Conservation (phyloP, 1,140 invertebrate genomes). For the Pogonomyrmex barbatus region DNA sequence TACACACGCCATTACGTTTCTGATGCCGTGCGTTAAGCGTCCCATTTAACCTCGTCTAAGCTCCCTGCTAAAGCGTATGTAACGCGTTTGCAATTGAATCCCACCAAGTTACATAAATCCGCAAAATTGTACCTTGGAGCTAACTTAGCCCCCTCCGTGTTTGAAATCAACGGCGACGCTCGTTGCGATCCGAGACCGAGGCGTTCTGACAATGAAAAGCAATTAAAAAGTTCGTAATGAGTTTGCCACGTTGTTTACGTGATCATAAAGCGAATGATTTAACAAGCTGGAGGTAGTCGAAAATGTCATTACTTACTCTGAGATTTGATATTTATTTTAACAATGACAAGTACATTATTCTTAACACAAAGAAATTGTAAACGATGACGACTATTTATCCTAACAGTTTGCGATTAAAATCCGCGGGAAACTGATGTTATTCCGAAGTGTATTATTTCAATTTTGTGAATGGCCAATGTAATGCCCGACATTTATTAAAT, state of each 20-base stretch:
- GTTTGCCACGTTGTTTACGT: not conserved
- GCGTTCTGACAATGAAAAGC: constrained; percentile 32
- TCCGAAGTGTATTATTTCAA: not conserved
- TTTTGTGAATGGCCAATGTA: constrained; percentile 5
- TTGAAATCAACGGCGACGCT: constrained; percentile 52
- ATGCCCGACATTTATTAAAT: constrained; percentile 23
- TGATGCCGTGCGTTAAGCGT: constrained; percentile 79
- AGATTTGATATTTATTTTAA: not conserved
- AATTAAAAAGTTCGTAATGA: constrained; percentile 27
- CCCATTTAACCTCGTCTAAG: constrained; percentile 78
- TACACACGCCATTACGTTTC: constrained; percentile 80
- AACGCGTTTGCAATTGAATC: constrained; percentile 72
- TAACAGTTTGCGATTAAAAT: not conserved
- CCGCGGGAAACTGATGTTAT: not conserved
- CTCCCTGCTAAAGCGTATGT: constrained; percentile 68
- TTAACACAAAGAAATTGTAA: not conserved
- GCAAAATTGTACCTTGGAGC: constrained; percentile 32
- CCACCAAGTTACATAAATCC: constrained; percentile 56
- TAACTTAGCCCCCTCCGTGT: constrained; percentile 27
- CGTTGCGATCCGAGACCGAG: not conserved
- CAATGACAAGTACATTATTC: not conserved
- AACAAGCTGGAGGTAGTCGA: constrained; percentile 10
- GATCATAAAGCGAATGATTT: constrained; percentile 30
- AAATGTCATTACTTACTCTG: constrained; percentile 12
- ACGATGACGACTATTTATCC: not conserved